These are phyloP conservation scores for Ameiurus melas DNA, from an alignment of 2,113 vertebrate species.

Conservation along the genomic window DNA sequence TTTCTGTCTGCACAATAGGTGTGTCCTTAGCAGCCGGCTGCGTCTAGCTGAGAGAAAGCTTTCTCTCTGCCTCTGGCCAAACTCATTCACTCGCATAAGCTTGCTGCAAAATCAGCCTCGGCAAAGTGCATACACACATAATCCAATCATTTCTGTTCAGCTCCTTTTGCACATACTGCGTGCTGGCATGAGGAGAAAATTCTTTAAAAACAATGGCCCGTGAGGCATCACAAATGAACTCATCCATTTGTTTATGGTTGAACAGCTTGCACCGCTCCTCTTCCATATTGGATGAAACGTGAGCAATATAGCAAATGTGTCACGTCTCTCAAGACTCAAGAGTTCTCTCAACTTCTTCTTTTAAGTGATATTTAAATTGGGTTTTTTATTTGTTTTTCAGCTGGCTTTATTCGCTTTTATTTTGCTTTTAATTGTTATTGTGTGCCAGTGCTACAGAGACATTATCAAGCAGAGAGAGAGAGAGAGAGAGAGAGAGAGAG, in stretches of 20 bases:
- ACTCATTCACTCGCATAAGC: slow-evolving; percentile 10
- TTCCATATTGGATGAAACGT: slow-evolving; percentile 18
- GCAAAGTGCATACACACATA: slow-evolving; percentile 34
- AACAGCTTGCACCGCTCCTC: background rate
- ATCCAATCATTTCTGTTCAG: slow-evolving; percentile 45
- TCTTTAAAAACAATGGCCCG: slow-evolving; percentile 38
- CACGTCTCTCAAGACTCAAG: background rate
- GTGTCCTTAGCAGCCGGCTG: slow-evolving; percentile 30
- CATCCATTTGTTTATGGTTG: slow-evolving; percentile 21
- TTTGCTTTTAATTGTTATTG: slow-evolving; percentile 9
- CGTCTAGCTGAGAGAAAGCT: slow-evolving; percentile 21
- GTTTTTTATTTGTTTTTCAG: slow-evolving; percentile 10
- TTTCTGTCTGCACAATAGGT: slow-evolving; percentile 31
- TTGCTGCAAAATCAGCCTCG: background rate
- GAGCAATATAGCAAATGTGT: slow-evolving; percentile 12
- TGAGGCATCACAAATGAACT: slow-evolving; percentile 31
- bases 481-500: slow-evolving; percentile 1
- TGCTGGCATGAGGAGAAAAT: slow-evolving; percentile 22
- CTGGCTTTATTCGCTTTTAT: background rate
- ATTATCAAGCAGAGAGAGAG: background rate
- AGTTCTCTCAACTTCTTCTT: background rate
- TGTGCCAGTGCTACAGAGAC: slow-evolving; percentile 2
- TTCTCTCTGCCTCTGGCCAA: slow-evolving; percentile 27
- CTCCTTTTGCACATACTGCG: slow-evolving; percentile 29
- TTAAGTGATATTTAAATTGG: slow-evolving; percentile 22